These are phyloP conservation scores for Argyresthia albistria DNA, from an alignment of 2,888 invertebrate species.

Conservation along the genomic window DNA sequence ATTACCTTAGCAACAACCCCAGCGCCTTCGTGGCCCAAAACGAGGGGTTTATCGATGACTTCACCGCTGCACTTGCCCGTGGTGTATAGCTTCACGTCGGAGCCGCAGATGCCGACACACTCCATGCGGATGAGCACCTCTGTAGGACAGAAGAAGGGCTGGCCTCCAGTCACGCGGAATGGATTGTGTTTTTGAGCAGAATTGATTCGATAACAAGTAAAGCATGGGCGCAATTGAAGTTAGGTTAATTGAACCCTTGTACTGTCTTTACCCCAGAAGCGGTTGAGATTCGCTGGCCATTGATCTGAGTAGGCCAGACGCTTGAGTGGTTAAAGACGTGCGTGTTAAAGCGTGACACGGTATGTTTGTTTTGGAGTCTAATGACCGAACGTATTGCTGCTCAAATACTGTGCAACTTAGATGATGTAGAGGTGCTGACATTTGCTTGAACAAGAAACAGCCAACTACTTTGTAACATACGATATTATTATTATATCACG, in stretches of 20 bases:
- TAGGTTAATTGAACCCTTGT: no score
- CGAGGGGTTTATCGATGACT: slow-evolving; percentile 83
- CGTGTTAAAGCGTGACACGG: neutral
- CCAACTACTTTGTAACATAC: neutral
- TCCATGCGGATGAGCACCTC: slow-evolving; percentile 90
- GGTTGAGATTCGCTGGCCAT: no score
- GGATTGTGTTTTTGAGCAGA: neutral
- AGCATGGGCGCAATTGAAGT: no score
- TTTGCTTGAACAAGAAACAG: neutral
- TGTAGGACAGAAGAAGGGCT: slow-evolving; percentile 34
- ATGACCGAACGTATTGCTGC: neutral
- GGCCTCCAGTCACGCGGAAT: neutral
- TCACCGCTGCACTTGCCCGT: slow-evolving; percentile 89
- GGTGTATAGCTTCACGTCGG: slow-evolving; percentile 90
- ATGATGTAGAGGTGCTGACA: neutral
- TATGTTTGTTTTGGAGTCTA: neutral
- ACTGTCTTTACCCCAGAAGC: no score
- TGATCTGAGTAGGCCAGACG: no score
- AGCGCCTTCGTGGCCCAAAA: slow-evolving; percentile 94
- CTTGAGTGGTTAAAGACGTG: no score
- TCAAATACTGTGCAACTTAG: neutral
- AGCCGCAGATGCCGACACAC: slow-evolving; percentile 95
- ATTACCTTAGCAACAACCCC: slow-evolving; percentile 79
- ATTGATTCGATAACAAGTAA: neutral
- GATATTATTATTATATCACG: no score